Base-by-base conservation (phyloP, 1,140 invertebrate genomes). In the Eupristina koningsbergeri region DNA sequence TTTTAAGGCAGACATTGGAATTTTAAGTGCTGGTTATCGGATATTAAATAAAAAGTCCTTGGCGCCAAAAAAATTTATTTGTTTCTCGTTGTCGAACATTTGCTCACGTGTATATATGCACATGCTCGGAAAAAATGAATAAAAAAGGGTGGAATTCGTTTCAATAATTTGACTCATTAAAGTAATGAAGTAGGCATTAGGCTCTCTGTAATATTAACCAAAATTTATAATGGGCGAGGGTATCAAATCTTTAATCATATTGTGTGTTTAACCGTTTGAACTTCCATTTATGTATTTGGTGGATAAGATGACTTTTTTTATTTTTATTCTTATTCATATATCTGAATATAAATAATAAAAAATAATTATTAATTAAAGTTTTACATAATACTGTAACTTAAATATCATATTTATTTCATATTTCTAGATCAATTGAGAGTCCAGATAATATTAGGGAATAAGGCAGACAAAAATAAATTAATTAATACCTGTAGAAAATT, bases 1-100 rank as follows among this genome's bases (percentile, higher is more conserved):
- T 58, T 9, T 58, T 22, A 58, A 58, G 53, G 53, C 26, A 26
- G 53, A 29, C 76, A 19, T 31, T 8, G 79, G 69, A 71, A 81
- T 81, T 39, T 81, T 81, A 81, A 81, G 79, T 81, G 69, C 31
- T 31, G 34, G 67, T 26, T 81, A 81, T 81, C 79, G 47, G 50
- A 2, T 15, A 19, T 26, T 0, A 26, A 73, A 81, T 71, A 81
- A 81, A 74, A 81, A 58, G 50, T 31, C 19, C 76, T 2, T 11
- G 63, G 29, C 26, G n/a, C n/a, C 5, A 58, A 53, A 36, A 36
- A 17, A 26, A 22, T 53, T 58, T 34, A 58, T 53, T n/a, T n/a
- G 5, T 53, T 8, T 22, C 34, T 76, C 50, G 15, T 36, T 58
- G n/a, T 7, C 22, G 73, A 45, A 31, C 22, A 13, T 29, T 31